Evolutionary conservation across 2,113 vertebrate species (phyloP).

Genomic region (Tor tambroides): DNA sequence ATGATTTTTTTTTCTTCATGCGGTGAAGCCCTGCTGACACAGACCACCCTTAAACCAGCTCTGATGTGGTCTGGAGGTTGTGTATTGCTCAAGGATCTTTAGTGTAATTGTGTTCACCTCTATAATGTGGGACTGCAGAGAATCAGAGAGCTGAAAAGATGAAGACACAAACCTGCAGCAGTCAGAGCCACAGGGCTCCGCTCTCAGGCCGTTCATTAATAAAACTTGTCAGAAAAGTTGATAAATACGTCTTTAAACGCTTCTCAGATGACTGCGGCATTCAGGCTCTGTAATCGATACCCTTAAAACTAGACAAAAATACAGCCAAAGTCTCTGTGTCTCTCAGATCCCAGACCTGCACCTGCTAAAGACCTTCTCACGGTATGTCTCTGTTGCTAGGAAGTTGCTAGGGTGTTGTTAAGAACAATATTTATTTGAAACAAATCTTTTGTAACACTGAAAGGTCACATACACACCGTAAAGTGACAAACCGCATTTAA

Average conservation of each 20-base stretch:
- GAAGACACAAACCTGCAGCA: constrained; percentile 63
- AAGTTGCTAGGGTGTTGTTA: not conserved
- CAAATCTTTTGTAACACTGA: not conserved
- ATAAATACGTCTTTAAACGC: constrained; percentile 75
- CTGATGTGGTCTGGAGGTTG: constrained; percentile 68
- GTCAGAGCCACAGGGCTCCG: constrained; percentile 64
- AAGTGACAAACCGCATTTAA: too few relatives aligned
- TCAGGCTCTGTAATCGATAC: constrained; percentile 71
- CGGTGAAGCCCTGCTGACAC: constrained; percentile 31
- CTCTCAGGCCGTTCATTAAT: constrained; percentile 73
- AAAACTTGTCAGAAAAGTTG: constrained; percentile 76
- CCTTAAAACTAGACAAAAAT: constrained; percentile 33
- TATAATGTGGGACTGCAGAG: not conserved
- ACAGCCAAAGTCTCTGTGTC: not conserved
- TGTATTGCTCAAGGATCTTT: constrained; percentile 48
- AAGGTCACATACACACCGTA: too few relatives aligned
- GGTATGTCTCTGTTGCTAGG: not conserved
- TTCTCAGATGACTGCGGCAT: constrained; percentile 70
- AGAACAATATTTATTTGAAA: not conserved
- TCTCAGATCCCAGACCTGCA: not conserved
- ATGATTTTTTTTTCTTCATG: too few relatives aligned
- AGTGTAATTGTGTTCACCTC: constrained; percentile 1
- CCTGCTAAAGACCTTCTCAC: not conserved
- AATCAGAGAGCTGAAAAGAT: not conserved
- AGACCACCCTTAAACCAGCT: constrained; percentile 72